Evolutionary conservation across 2,797 vertebrate genomes (phyloP), one percentile per base, ranked within the genome.

Genomic region (Mareca penelope): DNA sequence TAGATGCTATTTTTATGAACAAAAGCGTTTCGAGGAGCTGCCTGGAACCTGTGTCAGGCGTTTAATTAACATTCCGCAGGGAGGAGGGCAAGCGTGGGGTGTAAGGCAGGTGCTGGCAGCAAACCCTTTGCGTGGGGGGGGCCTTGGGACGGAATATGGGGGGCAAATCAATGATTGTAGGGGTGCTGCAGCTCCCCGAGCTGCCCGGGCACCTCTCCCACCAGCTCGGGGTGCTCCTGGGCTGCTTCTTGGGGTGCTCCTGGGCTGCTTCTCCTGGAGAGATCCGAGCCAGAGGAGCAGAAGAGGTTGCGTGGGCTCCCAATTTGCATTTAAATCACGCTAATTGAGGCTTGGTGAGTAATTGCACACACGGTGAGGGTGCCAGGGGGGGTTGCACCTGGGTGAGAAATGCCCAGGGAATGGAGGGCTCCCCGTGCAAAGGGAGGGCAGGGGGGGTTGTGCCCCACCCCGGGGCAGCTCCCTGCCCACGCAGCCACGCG

Each of bases 261-360:
- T 37, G 23, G 16, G 80, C 80, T 14, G 7, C 5, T 26, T 39
- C 73, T 85, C 28, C 10, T 53, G 0, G 2, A 23, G 72, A 0
- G 2, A 14, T 29, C 65, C 22, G 12, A 80, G 23, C 21, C 31
- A n/a, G 2, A 93, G 73, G 55, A 93, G 52, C 85, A 81, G 91
- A 57, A 83, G 71, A 56, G 29, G 63, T 40, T n/a, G 65, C 0
- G 57, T 91, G 24, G 91, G 92, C 59, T 63, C 42, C 7, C 70
- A 3, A 93, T 93, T 94, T 91, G 91, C 89, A 85, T 95, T 91
- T 92, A 40, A 96, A 75, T 89, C 55, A 12, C 52, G 7, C 23
- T 39, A n/a, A 64, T 72, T 79, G 28, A 44, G 81, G 39, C 81
- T 92, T 23, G 31, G 21, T 64, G 69, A 71, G 17, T 84, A 79